Evolutionary conservation across 2,888 invertebrate genomes (phyloP).

Genomic region (Rambutsinella grinnellia): DNA sequence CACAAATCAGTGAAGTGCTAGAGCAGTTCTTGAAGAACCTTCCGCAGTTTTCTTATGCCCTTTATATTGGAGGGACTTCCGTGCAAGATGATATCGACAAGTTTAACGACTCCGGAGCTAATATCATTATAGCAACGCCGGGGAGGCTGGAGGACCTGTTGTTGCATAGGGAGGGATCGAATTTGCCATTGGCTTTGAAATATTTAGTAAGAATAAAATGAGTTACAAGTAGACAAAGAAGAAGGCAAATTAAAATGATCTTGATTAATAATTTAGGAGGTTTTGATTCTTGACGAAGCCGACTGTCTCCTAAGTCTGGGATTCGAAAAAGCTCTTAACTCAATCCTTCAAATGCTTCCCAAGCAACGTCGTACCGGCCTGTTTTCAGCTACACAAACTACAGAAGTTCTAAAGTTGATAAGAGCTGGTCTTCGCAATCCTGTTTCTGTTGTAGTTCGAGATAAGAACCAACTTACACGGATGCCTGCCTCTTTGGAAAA

Average conservation of each 20-base stretch:
- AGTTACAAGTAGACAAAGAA: not conserved
- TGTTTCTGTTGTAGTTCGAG: conserved; percentile 88
- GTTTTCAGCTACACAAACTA: conserved; percentile 99
- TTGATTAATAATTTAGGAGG: conserved; percentile 75
- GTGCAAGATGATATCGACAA: conserved; percentile 81
- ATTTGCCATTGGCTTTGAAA: conserved; percentile 80
- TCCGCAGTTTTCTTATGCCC: conserved; percentile 67
- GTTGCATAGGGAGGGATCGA: conserved; percentile 71
- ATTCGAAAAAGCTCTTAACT: conserved; percentile 86
- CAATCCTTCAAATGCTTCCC: conserved; percentile 91
- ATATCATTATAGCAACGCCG: conserved; percentile 94
- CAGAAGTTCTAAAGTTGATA: conserved; percentile 90
- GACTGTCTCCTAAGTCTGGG: conserved; percentile 94
- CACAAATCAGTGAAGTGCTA: conserved; percentile 85
- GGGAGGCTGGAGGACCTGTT: conserved; percentile 92
- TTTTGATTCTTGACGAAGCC: conserved; percentile 96
- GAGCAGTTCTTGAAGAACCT: conserved; percentile 71
- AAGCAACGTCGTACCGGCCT: conserved; percentile 94
- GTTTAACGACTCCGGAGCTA: conserved; percentile 79
- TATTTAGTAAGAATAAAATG: conserved; percentile 79
- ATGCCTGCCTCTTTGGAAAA: conserved; percentile 74
- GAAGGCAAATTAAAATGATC: not conserved
- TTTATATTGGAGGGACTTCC: conserved; percentile 83
- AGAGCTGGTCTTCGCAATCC: conserved; percentile 95
- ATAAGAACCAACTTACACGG: conserved; percentile 77